phyloP scores from a whole-genome alignment of 1,140 invertebrate genomes.

The Proales similis region DNA sequence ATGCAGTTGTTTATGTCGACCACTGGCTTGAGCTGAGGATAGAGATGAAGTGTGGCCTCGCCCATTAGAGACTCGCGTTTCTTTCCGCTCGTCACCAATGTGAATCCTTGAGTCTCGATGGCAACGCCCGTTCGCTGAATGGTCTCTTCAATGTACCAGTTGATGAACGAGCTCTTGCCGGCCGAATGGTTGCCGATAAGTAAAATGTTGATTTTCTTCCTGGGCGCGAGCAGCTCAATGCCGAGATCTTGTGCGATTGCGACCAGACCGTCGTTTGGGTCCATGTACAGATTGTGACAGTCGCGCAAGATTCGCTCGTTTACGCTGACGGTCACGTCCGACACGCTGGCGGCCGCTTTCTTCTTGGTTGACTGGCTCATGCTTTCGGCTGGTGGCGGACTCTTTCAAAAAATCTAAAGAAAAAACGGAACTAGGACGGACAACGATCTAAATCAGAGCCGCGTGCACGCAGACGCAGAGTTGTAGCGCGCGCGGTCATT shows the following conservation, averaged over 20 bases:
- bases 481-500: no score
- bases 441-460: no score
- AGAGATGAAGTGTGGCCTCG: slow-evolving; percentile 59
- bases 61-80: slow-evolving; percentile 60
- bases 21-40: slow-evolving; percentile 49
- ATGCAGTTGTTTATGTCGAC: slow-evolving; percentile 40
- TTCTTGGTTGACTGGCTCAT: slow-evolving; percentile 55
- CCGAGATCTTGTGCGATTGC: slow-evolving; percentile 27
- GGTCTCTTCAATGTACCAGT: slow-evolving; percentile 63
- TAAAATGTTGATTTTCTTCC: slow-evolving; percentile 60
- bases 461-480: no score
- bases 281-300: slow-evolving; percentile 57
- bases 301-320: slow-evolving; percentile 59
- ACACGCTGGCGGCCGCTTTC: slow-evolving; percentile 52
- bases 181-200: slow-evolving; percentile 62
- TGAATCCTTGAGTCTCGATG: slow-evolving; percentile 61
- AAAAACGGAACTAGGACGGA: no score
- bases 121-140: slow-evolving; percentile 61
- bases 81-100: slow-evolving; percentile 58
- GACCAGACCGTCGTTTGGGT: slow-evolving; percentile 55
- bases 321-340: slow-evolving; percentile 54
- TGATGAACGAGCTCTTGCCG: slow-evolving; percentile 62
- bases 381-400: slow-evolving; percentile 41
- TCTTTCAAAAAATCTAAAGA: no score
- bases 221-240: slow-evolving; percentile 54